Conservation (phyloP, 2,797 vertebrate species). For the Sebastes alutus region DNA sequence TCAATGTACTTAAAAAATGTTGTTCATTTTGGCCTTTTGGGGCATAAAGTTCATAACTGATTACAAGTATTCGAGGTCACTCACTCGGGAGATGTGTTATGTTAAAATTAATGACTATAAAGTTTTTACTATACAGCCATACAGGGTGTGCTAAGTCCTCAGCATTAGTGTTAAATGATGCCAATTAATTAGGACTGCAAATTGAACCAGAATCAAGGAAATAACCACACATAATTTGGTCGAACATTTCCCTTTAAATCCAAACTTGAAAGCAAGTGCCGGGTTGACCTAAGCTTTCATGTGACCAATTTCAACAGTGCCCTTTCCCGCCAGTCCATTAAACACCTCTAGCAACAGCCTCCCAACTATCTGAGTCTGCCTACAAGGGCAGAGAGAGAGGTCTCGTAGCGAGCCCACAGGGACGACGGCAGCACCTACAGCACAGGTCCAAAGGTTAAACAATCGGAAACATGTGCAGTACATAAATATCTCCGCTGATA, state of each 20-base stretch:
- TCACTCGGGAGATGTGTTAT: neutral
- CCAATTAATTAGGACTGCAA: neutral
- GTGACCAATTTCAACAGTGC: slow-evolving; percentile 50
- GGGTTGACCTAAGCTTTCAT: slow-evolving; percentile 43
- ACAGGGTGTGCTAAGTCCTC: neutral
- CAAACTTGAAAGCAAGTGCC: slow-evolving; percentile 46
- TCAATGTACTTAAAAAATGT: neutral
- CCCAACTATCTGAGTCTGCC: slow-evolving; percentile 47
- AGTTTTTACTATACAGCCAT: neutral
- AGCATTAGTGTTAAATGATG: neutral
- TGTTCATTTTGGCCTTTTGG: neutral
- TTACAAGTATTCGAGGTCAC: neutral
- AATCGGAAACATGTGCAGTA: slow-evolving; percentile 79
- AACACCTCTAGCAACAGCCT: slow-evolving; percentile 54
- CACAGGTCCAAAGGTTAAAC: slow-evolving; percentile 80
- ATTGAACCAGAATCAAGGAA: neutral
- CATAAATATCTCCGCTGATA: slow-evolving; percentile 77
- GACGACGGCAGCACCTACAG: slow-evolving; percentile 62
- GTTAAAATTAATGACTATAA: neutral
- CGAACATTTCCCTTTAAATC: neutral
- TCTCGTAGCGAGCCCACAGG: slow-evolving; percentile 54
- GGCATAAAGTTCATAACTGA: neutral
- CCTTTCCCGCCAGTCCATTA: slow-evolving; percentile 65
- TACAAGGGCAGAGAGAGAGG: slow-evolving; percentile 56
- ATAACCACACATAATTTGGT: slow-evolving; percentile 4